Evolutionary conservation across 2,797 vertebrate species (phyloP), one percentile per base, ranked within the genome.

Genomic region (Myoxocephalus aenaeus): DNA sequence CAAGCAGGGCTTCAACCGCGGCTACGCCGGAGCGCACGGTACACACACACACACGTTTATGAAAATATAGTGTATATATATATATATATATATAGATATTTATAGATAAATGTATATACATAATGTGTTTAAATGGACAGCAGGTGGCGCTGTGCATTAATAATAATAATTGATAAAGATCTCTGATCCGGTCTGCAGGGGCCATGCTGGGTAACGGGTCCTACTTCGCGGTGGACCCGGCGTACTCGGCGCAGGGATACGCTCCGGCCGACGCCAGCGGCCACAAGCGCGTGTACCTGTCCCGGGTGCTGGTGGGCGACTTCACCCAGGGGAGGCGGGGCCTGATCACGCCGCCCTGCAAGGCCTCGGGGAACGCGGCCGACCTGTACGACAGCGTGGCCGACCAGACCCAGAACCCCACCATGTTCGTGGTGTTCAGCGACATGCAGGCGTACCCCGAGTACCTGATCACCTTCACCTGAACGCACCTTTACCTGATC

Each of bases 401-500:
- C 0, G 88, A 96, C 54, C 32, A 22, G 0, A 0, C 0, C 0
- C 0, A 0, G 0, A 65, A 11, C 0, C 93, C 94, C 1, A 17
- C 17, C 34, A 91, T 95, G 80, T 95, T 94, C 67, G 77, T 95
- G 14, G 70, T 93, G 59, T 95, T 95, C 69, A 75, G 68, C 4
- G 93, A 95, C 68, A 70, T 88, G 7, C 92, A 94, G 68, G 95
- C 94, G 0, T 95, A 96, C 62, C 95, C 94, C 57, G 93, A 95
- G 68, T 93, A 94, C 79, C 72, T 96, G 0, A 92, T 96, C 71
- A 94, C 89, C 0, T 95, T 95, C 14, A 71, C 15, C 0, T 94
- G 22, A 27, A 27, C 1, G 25, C 25, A 27, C 25, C 25, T 27
- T 27, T 2, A 27, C 25, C 25, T 27, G 25, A 40, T 10, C 10